A percentile compares a stretch with the other conserved stretches of the same genome.
These are phyloP conservation scores for Anisognathus igniventris DNA, from an alignment of 2,797 vertebrate species.

Conservation along the genomic window DNA sequence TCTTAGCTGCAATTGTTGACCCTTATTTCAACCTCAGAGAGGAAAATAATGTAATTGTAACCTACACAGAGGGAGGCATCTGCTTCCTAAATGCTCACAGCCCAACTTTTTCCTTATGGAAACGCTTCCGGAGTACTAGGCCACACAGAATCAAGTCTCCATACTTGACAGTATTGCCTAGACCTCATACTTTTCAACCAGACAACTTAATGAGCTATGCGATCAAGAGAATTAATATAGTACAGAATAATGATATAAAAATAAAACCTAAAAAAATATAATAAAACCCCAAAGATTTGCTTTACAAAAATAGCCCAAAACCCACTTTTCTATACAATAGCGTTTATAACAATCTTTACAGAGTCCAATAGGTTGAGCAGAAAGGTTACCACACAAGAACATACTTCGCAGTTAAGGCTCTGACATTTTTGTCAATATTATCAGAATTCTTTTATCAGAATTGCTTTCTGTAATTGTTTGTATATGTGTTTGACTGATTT, in stretches of 20 bases:
- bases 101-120: background rate
- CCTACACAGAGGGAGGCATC: background rate
- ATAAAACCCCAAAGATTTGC: background rate
- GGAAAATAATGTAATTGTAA: background rate
- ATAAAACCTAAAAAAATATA: background rate
- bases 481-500: background rate
- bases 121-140: background rate
- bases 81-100: background rate
- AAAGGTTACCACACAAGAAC: background rate
- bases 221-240: background rate
- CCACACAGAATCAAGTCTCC: background rate
- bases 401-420: background rate
- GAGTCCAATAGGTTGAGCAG: background rate
- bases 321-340: fast-evolving
- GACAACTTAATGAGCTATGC: background rate
- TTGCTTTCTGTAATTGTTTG: background rate
- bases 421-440: background rate
- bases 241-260: background rate
- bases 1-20: background rate
- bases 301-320: background rate
- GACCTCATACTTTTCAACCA: background rate
- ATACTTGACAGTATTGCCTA: background rate
- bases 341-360: background rate
- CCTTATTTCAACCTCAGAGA: background rate
- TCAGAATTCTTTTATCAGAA: background rate